These are phyloP conservation scores for Arctia plantaginis DNA, from an alignment of 2,888 invertebrate genomes.

Conservation along the genomic window DNA sequence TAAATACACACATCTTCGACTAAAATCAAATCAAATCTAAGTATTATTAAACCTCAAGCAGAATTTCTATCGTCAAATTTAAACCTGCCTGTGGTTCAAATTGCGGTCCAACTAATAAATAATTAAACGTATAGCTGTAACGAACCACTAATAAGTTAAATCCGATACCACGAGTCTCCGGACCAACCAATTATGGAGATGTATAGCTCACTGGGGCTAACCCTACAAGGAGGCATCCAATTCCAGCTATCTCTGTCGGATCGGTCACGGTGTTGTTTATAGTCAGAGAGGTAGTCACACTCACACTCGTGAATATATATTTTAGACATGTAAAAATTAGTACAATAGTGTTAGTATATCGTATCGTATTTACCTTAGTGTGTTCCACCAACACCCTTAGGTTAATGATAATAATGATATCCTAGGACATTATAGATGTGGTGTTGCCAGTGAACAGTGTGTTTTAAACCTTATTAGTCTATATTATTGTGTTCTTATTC, in stretches of 20 bases:
- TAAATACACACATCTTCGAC: no score
- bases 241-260: not conserved
- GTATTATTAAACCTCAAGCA: not conserved
- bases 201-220: not conserved
- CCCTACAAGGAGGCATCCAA: slow-evolving; percentile 2
- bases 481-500: no score
- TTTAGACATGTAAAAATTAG: no score
- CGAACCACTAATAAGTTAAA: not conserved
- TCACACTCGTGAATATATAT: not conserved
- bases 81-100: not conserved
- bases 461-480: no score
- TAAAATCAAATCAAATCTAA: not conserved
- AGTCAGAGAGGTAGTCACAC: not conserved
- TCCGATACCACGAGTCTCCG: not conserved
- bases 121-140: not conserved
- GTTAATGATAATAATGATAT: not conserved
- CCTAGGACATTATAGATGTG: not conserved
- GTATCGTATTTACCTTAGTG: no score
- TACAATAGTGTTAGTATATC: no score
- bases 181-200: slow-evolving; percentile 5
- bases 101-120: not conserved
- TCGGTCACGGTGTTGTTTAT: no score
- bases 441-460: no score
- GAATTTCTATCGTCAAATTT: not conserved
- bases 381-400: no score